Conservation (phyloP, 2,888 invertebrate genomes). For the Pachycephus smyrnensis region DNA sequence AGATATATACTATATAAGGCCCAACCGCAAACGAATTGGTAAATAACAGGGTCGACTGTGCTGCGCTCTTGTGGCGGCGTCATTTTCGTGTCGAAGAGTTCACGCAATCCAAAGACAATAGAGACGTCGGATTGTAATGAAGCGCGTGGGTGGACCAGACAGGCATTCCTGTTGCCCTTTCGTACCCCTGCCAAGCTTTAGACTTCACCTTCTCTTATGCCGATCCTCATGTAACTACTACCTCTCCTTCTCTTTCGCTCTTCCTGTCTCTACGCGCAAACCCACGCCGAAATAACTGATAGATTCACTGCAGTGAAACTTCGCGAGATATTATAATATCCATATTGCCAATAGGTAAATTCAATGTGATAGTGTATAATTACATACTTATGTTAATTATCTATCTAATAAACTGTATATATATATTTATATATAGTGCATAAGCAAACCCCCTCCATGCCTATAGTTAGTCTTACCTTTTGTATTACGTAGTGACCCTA, state of each 20-base stretch:
- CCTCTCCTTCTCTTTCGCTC: conserved; percentile 25
- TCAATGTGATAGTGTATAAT: background rate
- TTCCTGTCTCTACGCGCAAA: background rate
- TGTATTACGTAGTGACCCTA: conserved; percentile 1
- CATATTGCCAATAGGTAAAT: background rate
- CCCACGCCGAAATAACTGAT: background rate
- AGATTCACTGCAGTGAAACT: background rate
- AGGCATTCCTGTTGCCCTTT: conserved; percentile 30
- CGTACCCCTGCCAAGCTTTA: conserved; percentile 23
- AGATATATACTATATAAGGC: background rate
- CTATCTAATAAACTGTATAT: background rate
- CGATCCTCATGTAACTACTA: conserved; percentile 23
- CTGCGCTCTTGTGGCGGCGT: conserved; percentile 24
- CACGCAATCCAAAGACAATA: conserved; percentile 43
- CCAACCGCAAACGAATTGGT: conserved; percentile 16
- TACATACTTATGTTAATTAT: background rate
- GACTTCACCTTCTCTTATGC: background rate
- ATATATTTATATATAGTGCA: background rate
- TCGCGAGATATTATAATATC: background rate
- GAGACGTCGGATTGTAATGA: conserved; percentile 45
- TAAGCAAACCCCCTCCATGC: no score
- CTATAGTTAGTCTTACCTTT: background rate
- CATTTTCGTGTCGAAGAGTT: conserved; percentile 31
- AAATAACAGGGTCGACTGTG: conserved; percentile 9
- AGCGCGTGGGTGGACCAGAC: conserved; percentile 40